Evolutionary conservation across 1,140 invertebrate genomes (phyloP), one percentile per base, ranked within the genome.

Genomic region (Caenorhabditis briggsae): DNA sequence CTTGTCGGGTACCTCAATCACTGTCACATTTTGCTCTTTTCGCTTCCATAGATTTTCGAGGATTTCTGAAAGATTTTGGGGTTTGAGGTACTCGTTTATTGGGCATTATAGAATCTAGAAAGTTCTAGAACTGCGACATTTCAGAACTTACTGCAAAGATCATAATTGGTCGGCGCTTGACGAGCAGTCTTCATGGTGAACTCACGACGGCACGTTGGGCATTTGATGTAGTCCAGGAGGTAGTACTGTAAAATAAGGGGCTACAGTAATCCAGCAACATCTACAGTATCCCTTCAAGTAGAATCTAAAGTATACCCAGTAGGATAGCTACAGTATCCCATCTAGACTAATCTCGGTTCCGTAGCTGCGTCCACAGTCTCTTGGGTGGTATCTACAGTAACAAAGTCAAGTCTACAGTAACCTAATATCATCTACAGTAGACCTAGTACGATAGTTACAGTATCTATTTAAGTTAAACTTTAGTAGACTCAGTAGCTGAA

Each of bases 111-210:
- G 33, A 33, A 33, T 33, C 33, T n/a, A 64, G 6, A 56, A 25
- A 43, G 48, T 23, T n/a, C 20, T 12, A 9, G 25, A 59, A 25
- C 16, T 5, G 55, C 3, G 33, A 3, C 33, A 33, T 33, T 33
- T 59, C 41, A 12, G 46, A 23, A 90, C 90, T 90, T 41, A 90
- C 90, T 89, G 90, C 90, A 91, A n/a, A 90, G 86, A 84, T 88
- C 88, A 55, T 86, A 90, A 58, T 90, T 90, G 25, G 89, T 91
- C 14, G 90, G 90, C 3, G 90, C 90, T 65, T 86, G 86, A 23
- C 88, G 59, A 9, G 88, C 89, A 56, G 74, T 70, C 8, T 74
- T 56, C 20, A 83, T 82, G 41, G 84, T 82, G 86, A 88, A 91
- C 46, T 83, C 46, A 12, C 85, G 53, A 11, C 88, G 82, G 64